These are phyloP conservation scores for Catharus ustulatus DNA, from an alignment of 2,797 vertebrate species.

Conservation along the genomic window DNA sequence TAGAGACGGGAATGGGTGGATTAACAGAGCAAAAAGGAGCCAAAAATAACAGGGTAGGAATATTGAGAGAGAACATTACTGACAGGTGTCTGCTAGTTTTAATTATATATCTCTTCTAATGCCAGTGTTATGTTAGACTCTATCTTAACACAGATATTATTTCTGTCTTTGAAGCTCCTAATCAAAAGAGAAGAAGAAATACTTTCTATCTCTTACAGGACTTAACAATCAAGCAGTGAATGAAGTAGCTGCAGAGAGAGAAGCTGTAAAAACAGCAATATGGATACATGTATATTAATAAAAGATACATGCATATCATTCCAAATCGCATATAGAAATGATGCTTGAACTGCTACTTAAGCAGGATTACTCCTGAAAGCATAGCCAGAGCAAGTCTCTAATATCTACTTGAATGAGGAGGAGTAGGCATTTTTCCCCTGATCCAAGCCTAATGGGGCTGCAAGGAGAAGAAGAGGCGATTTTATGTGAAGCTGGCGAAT, in stretches of 20 bases:
- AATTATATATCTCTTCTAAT: constrained; percentile 40
- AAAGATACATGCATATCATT: neutral
- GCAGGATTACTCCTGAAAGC: neutral
- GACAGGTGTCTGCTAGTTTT: constrained; percentile 48
- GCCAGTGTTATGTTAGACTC: constrained; percentile 32
- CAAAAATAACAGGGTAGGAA: constrained; percentile 55
- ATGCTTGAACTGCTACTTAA: neutral
- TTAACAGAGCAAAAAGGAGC: constrained; percentile 21
- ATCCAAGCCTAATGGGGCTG: neutral
- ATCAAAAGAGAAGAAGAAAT: constrained; percentile 13
- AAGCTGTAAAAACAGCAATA: neutral
- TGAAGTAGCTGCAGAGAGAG: neutral
- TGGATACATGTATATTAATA: neutral
- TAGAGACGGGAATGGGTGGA: constrained; percentile 32
- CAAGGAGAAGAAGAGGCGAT: neutral
- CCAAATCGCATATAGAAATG: neutral
- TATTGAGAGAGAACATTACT: constrained; percentile 44
- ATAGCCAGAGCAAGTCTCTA: neutral
- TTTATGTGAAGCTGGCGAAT: neutral
- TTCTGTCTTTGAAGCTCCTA: constrained; percentile 23
- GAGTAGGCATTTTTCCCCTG: neutral
- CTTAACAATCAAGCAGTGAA: neutral
- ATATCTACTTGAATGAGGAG: neutral
- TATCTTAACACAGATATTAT: constrained; percentile 45
- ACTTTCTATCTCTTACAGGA: neutral